Percentiles rank a stretch among this genome's conserved stretches.
These are phyloP conservation scores for Chiridota heheva DNA, from an alignment of 35 echinoderm and acorn worm genomes.

Conservation along the genomic window DNA sequence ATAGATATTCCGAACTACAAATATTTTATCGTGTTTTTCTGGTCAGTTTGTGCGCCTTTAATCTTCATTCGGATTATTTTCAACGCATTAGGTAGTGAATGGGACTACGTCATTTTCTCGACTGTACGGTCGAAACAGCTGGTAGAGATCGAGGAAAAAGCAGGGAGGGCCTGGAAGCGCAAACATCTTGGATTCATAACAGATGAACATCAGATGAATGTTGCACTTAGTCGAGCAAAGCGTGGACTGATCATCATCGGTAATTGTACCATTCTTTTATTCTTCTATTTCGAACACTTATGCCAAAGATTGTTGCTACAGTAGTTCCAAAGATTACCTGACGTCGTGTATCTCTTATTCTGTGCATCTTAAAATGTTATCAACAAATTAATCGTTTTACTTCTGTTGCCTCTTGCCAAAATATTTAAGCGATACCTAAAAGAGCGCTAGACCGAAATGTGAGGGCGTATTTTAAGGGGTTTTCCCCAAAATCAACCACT, in stretches of 20 bases:
- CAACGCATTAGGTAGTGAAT: slow-evolving; percentile 75
- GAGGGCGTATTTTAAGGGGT: too few relatives aligned
- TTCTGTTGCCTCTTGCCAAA: background rate
- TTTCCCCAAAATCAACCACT: too few relatives aligned
- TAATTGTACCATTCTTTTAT: too few relatives aligned
- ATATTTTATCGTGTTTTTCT: background rate
- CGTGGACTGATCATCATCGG: slow-evolving; percentile 71
- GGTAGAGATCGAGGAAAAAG: slow-evolving; percentile 75
- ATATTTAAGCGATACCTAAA: background rate
- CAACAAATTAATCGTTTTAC: background rate
- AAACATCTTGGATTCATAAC: slow-evolving; percentile 78
- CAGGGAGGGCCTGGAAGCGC: slow-evolving; percentile 58
- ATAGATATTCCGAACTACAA: background rate
- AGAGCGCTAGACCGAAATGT: too few relatives aligned
- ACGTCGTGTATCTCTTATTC: too few relatives aligned
- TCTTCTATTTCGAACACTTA: too few relatives aligned
- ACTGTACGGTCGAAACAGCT: slow-evolving; percentile 65
- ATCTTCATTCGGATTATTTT: background rate
- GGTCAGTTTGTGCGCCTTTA: background rate
- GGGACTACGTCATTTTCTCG: slow-evolving; percentile 81
- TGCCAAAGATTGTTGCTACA: background rate
- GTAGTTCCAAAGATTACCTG: background rate
- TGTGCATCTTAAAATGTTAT: background rate
- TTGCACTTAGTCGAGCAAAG: slow-evolving; percentile 69
- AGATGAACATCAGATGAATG: slow-evolving; percentile 90